Evolutionary conservation across 2,113 vertebrate species (phyloP).

Genomic region (Petromus typicus): DNA sequence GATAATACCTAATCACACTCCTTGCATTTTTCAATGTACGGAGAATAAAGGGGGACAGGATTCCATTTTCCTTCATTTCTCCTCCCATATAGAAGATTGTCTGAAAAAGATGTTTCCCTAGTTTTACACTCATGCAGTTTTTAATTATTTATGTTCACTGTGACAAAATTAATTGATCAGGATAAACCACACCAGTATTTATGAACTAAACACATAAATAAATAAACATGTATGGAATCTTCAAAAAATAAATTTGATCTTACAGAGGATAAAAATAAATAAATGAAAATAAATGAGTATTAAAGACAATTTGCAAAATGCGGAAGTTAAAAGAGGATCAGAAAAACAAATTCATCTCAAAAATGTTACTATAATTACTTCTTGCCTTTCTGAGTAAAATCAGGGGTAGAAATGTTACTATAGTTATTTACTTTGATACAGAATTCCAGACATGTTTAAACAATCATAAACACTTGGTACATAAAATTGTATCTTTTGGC

Average conservation of each 20-base stretch:
- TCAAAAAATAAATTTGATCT: not conserved
- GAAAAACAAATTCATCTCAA: not conserved
- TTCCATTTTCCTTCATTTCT: not conserved
- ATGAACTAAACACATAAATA: not conserved
- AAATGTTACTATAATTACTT: not conserved
- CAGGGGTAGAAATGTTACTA: not conserved
- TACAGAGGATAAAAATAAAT: not conserved
- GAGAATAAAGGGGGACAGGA: not conserved
- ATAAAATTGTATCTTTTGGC: not conserved
- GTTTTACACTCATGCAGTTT: not conserved
- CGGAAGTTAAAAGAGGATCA: not conserved
- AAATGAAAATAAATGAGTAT: not conserved
- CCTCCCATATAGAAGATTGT: not conserved
- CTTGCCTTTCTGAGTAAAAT: not conserved
- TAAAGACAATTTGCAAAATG: not conserved
- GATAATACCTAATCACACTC: not conserved
- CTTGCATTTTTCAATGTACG: not conserved
- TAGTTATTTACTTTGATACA: not conserved
- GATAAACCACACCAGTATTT: not conserved
- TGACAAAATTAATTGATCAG: not conserved
- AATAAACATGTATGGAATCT: not conserved
- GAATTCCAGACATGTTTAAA: not conserved
- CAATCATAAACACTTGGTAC: not conserved
- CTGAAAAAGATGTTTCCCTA: not conserved
- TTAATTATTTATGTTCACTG: not conserved